A percentile compares a stretch with the other conserved stretches of the same genome.
phyloP scores from a whole-genome alignment of 2,113 vertebrate species.

The Prunella fulvescens region DNA sequence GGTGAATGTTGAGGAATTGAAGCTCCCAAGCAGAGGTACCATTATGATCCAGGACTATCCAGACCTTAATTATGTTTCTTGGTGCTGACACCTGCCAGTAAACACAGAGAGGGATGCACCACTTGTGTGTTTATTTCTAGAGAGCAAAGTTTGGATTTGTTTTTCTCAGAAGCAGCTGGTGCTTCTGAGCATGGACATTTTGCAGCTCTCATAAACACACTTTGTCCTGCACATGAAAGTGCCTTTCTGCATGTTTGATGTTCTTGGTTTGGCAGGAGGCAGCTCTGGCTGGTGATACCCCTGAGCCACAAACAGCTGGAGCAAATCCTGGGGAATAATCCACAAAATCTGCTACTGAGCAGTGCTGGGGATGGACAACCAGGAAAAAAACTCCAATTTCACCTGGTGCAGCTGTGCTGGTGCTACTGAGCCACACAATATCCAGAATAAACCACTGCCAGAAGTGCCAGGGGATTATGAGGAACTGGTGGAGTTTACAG shows the following conservation, averaged over 20 bases:
- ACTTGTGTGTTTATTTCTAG: background rate
- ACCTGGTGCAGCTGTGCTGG: background rate
- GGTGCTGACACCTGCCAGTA: conserved; percentile 2
- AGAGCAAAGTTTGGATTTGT: background rate
- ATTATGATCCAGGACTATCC: background rate
- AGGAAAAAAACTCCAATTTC: background rate
- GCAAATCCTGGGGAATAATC: background rate
- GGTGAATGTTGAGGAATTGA: background rate
- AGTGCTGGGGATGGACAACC: background rate
- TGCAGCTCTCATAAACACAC: background rate
- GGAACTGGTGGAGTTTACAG: background rate
- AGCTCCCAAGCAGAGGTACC: background rate
- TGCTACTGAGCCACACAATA: background rate
- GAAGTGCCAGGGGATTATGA: background rate
- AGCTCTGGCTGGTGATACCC: background rate
- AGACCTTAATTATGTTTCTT: background rate
- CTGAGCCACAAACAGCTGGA: conserved; percentile 19
- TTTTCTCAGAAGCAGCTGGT: background rate
- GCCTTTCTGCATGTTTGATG: conserved; percentile 23
- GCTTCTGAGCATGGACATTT: background rate
- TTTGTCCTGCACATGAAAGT: conserved; percentile 36
- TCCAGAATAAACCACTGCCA: background rate
- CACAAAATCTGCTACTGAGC: background rate
- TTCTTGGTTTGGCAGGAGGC: background rate
- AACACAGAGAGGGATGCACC: background rate